Evolutionary conservation across 2,888 invertebrate genomes (phyloP).

Genomic region (Drosophila suboccidentalis): DNA sequence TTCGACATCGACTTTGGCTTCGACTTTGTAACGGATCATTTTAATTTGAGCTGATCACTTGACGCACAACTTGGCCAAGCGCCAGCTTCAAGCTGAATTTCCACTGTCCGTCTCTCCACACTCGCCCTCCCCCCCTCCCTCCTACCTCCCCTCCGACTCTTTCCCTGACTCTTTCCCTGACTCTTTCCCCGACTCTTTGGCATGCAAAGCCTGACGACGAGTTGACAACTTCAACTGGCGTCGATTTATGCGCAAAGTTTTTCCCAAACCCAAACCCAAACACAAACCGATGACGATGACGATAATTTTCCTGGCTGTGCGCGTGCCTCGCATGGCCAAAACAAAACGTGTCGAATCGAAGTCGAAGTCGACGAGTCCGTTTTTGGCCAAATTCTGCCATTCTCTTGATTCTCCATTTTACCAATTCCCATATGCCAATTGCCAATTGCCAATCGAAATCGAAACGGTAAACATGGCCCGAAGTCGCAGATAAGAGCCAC

Average conservation of each 20-base stretch:
- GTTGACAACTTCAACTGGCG: slow-evolving; percentile 70
- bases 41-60: slow-evolving; percentile 54
- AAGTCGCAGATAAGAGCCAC: slow-evolving; percentile 28
- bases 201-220: slow-evolving; percentile 41
- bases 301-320: slow-evolving; percentile 21
- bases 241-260: slow-evolving; percentile 63
- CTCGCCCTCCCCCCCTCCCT: too few species aligned
- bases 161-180: background rate
- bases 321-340: slow-evolving; percentile 56
- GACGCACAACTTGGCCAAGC: slow-evolving; percentile 45
- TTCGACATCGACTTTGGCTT: slow-evolving; percentile 1
- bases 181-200: background rate
- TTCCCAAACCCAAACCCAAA: slow-evolving; percentile 9
- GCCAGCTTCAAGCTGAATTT: slow-evolving; percentile 10
- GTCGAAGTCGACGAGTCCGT: slow-evolving; percentile 4
- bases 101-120: background rate
- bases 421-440: slow-evolving; percentile 19
- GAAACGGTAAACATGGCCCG: slow-evolving; percentile 61
- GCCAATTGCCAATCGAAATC: slow-evolving; percentile 46
- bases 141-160: background rate
- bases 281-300: too few species aligned
- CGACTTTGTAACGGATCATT: slow-evolving; percentile 65
- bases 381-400: slow-evolving; percentile 28
- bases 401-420: slow-evolving; percentile 26
- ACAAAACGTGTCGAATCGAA: slow-evolving; percentile 9